Evolutionary conservation across 1,140 invertebrate species (phyloP), one percentile per base, ranked within the genome.

Genomic region (Chironomus striatipennis): DNA sequence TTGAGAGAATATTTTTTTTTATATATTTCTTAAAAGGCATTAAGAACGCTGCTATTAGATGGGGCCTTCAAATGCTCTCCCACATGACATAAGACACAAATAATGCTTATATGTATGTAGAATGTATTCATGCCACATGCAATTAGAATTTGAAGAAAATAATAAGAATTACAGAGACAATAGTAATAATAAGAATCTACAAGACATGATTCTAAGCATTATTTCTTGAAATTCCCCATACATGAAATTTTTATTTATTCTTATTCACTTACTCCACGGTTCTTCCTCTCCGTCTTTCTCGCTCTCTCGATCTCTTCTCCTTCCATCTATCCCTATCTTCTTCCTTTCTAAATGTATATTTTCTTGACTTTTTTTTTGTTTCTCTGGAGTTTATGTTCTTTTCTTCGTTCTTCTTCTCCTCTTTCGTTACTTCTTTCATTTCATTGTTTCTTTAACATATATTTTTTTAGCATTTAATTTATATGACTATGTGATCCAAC

Each of bases 401-500:
- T 57, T 57, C n/a, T 57, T 15, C 47, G n/a, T 57, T 57, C 47
- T 57, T 57, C 47, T 57, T 57, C 47, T 57, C 47, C n/a, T 57
- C 47, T 57, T 57, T 57, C 47, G 47, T 57, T 12, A 57, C 12
- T 57, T 57, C 47, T 57, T 57, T 47, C 15, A n/a, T 57, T 57
- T 57, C 47, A 57, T 57, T 57, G 47, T 57, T 12, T 57, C n/a
- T 57, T 57, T 57, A 57, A 57, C 47, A 57, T 57, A 57, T 57
- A 57, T 57, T 57, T 57, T 57, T 57, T 57, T 57, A 57, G 47
- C 47, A 57, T 57, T 57, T 57, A 57, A 57, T 57, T 57, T 57
- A 57, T 57, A 57, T 57, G 47, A 57, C 47, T 57, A 57, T 57
- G 47, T 57, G 47, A 57, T 57, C 47, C 12, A 57, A 57, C 47